These are phyloP conservation scores for Percina caprodes DNA, from an alignment of 2,113 vertebrate genomes.

Conservation along the genomic window DNA sequence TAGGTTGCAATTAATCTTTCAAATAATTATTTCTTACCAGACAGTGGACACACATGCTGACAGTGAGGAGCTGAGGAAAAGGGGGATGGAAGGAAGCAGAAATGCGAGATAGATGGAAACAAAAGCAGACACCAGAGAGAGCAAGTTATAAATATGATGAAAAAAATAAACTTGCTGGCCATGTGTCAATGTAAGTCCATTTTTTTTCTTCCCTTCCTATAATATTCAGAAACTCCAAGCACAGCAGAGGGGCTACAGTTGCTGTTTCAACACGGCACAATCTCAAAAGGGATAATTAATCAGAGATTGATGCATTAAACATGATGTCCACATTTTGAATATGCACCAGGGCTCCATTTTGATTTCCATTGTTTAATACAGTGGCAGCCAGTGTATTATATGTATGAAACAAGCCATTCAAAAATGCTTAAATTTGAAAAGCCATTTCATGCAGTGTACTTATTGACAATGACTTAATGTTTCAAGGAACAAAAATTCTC, in stretches of 20 bases:
- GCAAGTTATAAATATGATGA: constrained; percentile 30
- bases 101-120: constrained; percentile 41
- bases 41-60: constrained; percentile 40
- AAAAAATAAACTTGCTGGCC: constrained; percentile 37
- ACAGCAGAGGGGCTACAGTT: constrained; percentile 24
- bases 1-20: constrained; percentile 74
- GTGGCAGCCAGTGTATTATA: constrained; percentile 55
- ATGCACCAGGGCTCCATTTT: constrained; percentile 50
- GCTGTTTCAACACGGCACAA: constrained; percentile 54
- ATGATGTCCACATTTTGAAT: constrained; percentile 67
- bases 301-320: constrained; percentile 76
- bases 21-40: constrained; percentile 54
- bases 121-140: constrained; percentile 39
- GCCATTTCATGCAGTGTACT: constrained; percentile 18
- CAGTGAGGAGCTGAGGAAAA: constrained; percentile 3
- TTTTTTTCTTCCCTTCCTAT: constrained; percentile 46
- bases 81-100: background rate
- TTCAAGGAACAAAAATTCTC: constrained; percentile 11
- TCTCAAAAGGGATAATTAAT: constrained; percentile 76
- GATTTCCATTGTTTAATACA: constrained; percentile 63
- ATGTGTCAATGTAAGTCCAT: constrained; percentile 43
- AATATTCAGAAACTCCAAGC: constrained; percentile 32
- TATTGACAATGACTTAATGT: constrained; percentile 38
- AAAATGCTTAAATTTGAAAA: constrained; percentile 56
- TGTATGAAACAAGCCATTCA: constrained; percentile 70